Conservation (phyloP, 2,888 invertebrate species). For the Pandemis cinnamomeana region DNA sequence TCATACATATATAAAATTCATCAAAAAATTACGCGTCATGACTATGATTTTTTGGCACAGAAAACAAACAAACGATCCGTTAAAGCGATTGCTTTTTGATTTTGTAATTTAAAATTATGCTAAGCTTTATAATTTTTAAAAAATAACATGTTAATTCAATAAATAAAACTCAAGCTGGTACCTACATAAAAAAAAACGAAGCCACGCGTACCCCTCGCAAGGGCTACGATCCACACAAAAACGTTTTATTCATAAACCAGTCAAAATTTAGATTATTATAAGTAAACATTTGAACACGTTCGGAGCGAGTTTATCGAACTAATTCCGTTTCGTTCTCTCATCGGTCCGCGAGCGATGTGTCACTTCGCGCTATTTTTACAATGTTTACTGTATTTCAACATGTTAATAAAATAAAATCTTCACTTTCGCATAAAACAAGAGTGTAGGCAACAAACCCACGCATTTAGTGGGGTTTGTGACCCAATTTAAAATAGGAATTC, state of each 20-base stretch:
- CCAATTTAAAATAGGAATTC: conserved; percentile 55
- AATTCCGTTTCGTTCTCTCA: background rate
- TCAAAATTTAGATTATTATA: background rate
- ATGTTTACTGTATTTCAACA: conserved; percentile 40
- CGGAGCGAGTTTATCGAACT: conserved; percentile 27
- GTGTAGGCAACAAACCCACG: conserved; percentile 46
- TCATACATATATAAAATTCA: background rate
- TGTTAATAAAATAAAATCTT: conserved; percentile 39
- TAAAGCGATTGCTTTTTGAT: too few relatives aligned
- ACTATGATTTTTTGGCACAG: background rate
- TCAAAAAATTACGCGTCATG: background rate
- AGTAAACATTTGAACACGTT: background rate
- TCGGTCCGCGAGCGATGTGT: background rate
- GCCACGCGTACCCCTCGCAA: too few relatives aligned
- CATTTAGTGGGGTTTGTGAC: conserved; percentile 53
- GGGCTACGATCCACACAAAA: too few relatives aligned
- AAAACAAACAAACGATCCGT: too few relatives aligned
- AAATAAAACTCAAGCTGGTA: too few relatives aligned
- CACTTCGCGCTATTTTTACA: conserved; percentile 43
- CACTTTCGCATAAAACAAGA: conserved; percentile 38
- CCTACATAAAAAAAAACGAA: too few relatives aligned
- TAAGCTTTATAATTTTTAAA: too few relatives aligned
- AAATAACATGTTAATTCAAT: too few relatives aligned
- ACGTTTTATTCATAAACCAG: too few relatives aligned
- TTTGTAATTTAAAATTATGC: too few relatives aligned